A percentile compares a stretch with the other conserved stretches of the same genome.
Conservation (phyloP, 2,797 vertebrate species). For the Scyliorhinus canicula region DNA sequence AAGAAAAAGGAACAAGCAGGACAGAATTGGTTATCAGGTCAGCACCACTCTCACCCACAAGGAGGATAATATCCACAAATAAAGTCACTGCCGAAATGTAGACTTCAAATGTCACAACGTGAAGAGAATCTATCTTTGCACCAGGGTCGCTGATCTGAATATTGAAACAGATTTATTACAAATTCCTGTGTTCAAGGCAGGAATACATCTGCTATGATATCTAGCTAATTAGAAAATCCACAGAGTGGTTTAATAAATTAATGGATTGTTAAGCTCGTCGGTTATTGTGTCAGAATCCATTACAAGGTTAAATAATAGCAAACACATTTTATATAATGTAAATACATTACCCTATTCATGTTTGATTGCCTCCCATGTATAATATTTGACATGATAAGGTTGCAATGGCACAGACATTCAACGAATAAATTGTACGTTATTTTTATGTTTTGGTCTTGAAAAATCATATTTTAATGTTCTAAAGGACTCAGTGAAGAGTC, state of each 20-base stretch:
- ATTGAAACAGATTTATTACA: not conserved
- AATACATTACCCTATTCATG: not conserved
- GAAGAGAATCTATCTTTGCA: too few species aligned
- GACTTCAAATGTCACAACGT: not conserved
- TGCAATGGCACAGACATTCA: not conserved
- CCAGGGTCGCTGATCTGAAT: not conserved
- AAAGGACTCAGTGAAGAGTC: not conserved
- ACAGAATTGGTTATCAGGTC: not conserved
- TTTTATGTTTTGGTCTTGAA: not conserved
- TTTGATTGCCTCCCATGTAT: not conserved
- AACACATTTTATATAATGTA: not conserved
- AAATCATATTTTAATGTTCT: not conserved
- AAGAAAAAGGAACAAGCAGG: not conserved
- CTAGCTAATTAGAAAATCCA: not conserved
- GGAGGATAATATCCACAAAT: not conserved
- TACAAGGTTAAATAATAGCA: not conserved
- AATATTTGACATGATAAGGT: not conserved
- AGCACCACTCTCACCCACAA: not conserved
- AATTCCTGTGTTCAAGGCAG: not conserved
- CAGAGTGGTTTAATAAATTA: constrained; percentile 7
- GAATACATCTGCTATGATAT: not conserved
- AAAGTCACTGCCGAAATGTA: not conserved
- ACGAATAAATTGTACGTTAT: not conserved
- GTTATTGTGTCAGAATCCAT: not conserved
- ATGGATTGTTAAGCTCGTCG: not conserved